Base-by-base conservation (phyloP, 2,888 invertebrate species). In the Xestoiulus laeticollis region DNA sequence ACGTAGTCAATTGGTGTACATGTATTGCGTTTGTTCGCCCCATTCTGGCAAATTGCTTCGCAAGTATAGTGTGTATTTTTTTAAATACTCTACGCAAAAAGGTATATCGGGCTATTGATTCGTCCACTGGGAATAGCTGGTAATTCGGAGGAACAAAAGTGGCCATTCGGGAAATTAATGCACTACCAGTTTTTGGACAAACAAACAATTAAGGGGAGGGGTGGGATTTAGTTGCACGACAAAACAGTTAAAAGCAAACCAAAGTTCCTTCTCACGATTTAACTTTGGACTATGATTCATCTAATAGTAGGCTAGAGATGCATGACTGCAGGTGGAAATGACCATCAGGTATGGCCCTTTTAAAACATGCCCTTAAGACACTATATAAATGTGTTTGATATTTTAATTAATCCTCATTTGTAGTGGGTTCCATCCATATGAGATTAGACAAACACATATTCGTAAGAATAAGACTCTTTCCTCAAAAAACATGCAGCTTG, bases 141-240 rank as follows among this genome's bases (percentile, higher is more conserved):
- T n/a, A 19, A 59, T 59, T 59, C 22, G 59, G 59, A 22, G 59
- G 22, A 59, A 59, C 59, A 59, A 59, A 59, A 59, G 59, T 59
- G 59, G 59, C 59, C 59, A 59, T 59, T 59, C 59, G 59, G 59
- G 59, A 59, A 59, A 59, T 59, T 59, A 59, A 59, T 59, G 59
- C n/a, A 59, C 59, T 59, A 22, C 22, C n/a, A 59, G 59, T n/a
- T n/a, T n/a, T 59, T 59, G 59, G 22, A 59, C 59, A 59, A 59
- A 59, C 59, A 22, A 59, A 59, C 59, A 59, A 59, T 59, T 59
- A 59, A n/a, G n/a, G 22, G 5, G 22, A 4, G 59, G 16, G 48
- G 48, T 4, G 4, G 14, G 48, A 48, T 38, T 14, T 12, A 48
- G 2, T 12, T 59, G 59, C 59, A 22, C 59, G 59, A 59, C 59